Evolutionary conservation across 64 coral and sea anemone genomes (phyloP).

Genomic region (Trachythela sp.): DNA sequence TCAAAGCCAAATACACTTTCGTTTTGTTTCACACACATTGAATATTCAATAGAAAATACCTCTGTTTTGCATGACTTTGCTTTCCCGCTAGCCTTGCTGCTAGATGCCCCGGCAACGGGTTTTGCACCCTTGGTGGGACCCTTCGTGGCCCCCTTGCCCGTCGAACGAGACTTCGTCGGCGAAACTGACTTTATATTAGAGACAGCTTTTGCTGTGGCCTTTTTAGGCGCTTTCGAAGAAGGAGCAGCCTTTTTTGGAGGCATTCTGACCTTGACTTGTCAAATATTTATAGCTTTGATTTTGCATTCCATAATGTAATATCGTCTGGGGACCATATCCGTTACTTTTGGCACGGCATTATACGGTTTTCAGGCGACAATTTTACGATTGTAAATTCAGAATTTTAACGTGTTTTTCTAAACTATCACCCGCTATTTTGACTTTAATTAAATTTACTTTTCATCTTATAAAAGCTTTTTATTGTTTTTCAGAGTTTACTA

Average conservation of each 20-base stretch:
- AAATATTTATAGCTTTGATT: neutral
- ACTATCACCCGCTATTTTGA: too few species aligned
- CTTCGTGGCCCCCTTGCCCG: too few species aligned
- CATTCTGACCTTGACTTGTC: slow-evolving; percentile 31
- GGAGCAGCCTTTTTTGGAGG: slow-evolving; percentile 68
- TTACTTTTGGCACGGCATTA: neutral
- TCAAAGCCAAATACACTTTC: neutral
- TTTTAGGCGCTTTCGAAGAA: slow-evolving; percentile 46
- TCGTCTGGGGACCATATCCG: neutral
- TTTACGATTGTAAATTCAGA: too few species aligned
- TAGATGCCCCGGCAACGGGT: too few species aligned
- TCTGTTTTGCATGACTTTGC: neutral
- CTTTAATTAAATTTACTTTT: too few species aligned
- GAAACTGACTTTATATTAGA: neutral
- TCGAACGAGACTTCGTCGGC: neutral
- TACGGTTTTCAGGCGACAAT: neutral
- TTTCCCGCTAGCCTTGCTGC: neutral
- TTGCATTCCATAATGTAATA: neutral
- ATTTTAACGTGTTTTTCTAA: too few species aligned
- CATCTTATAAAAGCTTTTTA: too few species aligned
- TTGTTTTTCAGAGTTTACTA: too few species aligned
- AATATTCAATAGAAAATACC: neutral
- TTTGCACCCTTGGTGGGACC: neutral
- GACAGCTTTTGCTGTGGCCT: slow-evolving; percentile 30
- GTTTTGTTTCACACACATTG: neutral